A percentile compares a stretch with the other conserved stretches of the same genome.
phyloP scores from a whole-genome alignment of 2,797 vertebrate genomes.

The Mormyrops attenuatus region DNA sequence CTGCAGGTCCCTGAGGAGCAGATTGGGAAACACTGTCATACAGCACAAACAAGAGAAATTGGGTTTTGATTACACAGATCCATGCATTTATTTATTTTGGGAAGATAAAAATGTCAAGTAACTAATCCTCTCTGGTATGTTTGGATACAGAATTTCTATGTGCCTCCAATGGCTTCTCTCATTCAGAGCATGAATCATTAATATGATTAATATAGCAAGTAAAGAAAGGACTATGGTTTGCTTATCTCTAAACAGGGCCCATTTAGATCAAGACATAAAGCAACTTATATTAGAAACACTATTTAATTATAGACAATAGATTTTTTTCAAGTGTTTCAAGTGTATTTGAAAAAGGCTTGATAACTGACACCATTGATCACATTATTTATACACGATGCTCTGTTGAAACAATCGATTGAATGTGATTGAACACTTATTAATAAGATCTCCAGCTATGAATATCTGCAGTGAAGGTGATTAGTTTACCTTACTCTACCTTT shows the following conservation, averaged over 20 bases:
- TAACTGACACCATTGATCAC: background rate
- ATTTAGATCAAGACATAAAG: slow-evolving; percentile 1
- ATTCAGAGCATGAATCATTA: background rate
- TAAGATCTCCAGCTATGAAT: background rate
- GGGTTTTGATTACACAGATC: background rate
- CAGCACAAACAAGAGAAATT: background rate
- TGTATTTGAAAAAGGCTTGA: background rate
- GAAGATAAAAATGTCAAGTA: background rate
- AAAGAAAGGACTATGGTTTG: background rate
- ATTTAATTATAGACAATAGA: background rate
- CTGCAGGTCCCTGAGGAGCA: background rate
- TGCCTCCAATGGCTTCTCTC: background rate
- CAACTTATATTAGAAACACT: background rate
- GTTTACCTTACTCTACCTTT: background rate
- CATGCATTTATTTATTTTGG: background rate
- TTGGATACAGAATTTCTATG: background rate
- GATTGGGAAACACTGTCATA: background rate
- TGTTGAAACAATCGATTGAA: background rate
- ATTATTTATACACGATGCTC: background rate
- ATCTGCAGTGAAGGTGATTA: background rate
- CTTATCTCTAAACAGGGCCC: background rate
- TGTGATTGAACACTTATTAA: background rate
- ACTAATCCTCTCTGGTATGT: slow-evolving; percentile 21
- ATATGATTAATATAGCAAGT: background rate
- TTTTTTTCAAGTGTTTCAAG: background rate